Base-by-base conservation (phyloP, 2,113 vertebrate genomes). In the Sphaerodactylus townsendi region DNA sequence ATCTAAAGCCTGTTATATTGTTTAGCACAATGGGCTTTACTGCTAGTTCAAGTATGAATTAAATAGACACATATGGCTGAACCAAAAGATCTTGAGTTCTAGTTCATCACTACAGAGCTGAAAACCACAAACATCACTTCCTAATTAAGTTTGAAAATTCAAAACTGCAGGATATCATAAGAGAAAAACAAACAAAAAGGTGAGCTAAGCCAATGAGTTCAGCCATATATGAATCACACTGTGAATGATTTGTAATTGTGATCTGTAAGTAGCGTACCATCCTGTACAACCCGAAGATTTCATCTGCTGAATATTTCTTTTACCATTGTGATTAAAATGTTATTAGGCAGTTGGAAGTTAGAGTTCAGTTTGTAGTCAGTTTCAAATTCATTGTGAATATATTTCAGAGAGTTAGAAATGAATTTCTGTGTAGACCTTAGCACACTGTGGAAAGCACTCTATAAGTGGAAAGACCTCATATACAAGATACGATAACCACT, bases 221-320 rank as follows among this genome's bases (percentile, higher is more conserved):
- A 75, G 83, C 86, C 82, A 87, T 87, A 91, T 83, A 87, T 84
- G 56, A 86, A 82, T 78, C 84, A 15, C 71, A 84, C 88, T 84
- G 37, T 91, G 88, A 87, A 87, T 81, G 87, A 79, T 93, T 92
- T 87, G 77, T 90, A 77, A 90, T 89, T 91, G 85, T 82, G 85
- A 91, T 33, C 13, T 93, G 92, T 92, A 92, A 95, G 92, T 77
- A 53, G 78, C 91, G 77, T 91, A 90, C 92, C 77, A n/a, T 71
- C 41, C 70, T 78, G 9, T 89, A 48, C 81, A 84, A 85, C 85
- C 86, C 87, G 90, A 83, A 65, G 10, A 64, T 77, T 65, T 73
- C 53, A 35, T 84, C 85, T 86, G 85, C 83, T 84, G 88, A 79
- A 81, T 84, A 90, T 70, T 77, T 77, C 75, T 75, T 10, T 71